Percentiles rank a stretch among this genome's conserved stretches.
These are phyloP conservation scores for Chaetodon auriga DNA, from an alignment of 2,113 vertebrate genomes.

Conservation along the genomic window DNA sequence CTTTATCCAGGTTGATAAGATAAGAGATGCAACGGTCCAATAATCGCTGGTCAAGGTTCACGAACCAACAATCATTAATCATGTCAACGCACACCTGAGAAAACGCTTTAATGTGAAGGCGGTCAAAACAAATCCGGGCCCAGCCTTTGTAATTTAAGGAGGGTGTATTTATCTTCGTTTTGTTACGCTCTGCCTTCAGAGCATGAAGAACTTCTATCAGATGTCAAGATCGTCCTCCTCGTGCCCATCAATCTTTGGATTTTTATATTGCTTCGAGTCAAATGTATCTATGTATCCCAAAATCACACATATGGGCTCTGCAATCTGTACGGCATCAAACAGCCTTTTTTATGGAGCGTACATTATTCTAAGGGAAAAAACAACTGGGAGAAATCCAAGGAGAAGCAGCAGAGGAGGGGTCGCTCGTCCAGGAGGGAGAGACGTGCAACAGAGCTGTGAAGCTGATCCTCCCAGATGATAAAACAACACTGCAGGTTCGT, in stretches of 20 bases:
- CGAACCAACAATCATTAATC: conserved; percentile 30
- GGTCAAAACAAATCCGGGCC: neutral
- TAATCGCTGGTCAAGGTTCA: conserved; percentile 6
- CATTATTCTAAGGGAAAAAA: neutral
- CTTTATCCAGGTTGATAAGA: conserved; percentile 37
- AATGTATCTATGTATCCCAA: neutral
- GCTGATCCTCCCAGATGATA: neutral
- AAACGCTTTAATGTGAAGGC: conserved; percentile 2
- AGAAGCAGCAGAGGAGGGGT: neutral
- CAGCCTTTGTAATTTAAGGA: neutral
- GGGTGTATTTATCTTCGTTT: conserved; percentile 12
- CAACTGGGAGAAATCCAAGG: neutral
- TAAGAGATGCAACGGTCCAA: conserved; percentile 23
- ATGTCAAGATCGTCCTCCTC: neutral
- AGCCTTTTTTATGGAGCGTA: neutral
- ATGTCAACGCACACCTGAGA: conserved; percentile 9
- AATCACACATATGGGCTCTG: neutral
- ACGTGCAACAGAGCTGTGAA: neutral
- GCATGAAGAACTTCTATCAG: conserved; percentile 3
- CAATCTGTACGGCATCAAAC: neutral
- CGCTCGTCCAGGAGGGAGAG: neutral
- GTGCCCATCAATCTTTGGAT: neutral
- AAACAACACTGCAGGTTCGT: neutral
- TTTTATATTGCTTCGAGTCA: conserved; percentile 3
- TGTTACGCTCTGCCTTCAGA: neutral